Conservation (phyloP, 92 coral and sea anemone species). For the Zoanthus sansibaricus region DNA sequence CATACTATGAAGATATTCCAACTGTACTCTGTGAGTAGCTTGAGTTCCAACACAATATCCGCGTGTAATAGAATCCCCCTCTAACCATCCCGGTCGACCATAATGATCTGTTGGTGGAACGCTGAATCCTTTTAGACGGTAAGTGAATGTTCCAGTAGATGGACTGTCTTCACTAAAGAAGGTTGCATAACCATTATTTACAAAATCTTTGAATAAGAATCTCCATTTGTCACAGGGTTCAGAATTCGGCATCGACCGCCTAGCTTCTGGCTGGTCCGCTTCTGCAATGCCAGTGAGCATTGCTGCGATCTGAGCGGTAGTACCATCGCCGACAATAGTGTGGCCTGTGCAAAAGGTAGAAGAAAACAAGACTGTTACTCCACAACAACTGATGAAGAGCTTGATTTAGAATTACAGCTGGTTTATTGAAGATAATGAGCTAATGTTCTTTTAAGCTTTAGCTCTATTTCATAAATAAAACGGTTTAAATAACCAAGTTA, state of each 20-base stretch:
- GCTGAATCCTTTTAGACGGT: conserved; percentile 77
- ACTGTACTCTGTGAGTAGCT: conserved; percentile 68
- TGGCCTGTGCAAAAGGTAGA: conserved; percentile 37
- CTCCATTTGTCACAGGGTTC: conserved; percentile 72
- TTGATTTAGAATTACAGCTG: too few relatives aligned
- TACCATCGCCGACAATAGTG: conserved; percentile 84
- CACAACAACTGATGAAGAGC: too few relatives aligned
- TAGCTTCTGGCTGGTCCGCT: conserved; percentile 68
- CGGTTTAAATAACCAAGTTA: too few relatives aligned
- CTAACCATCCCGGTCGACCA: conserved; percentile 81
- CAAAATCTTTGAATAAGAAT: conserved; percentile 71
- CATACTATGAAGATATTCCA: conserved; percentile 67
- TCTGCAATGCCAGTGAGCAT: conserved; percentile 85
- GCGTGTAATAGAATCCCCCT: conserved; percentile 26
- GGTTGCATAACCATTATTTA: conserved; percentile 77
- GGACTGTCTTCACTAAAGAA: conserved; percentile 83
- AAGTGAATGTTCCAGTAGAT: conserved; percentile 68
- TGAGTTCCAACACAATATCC: conserved; percentile 67
- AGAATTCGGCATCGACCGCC: conserved; percentile 59
- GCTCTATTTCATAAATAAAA: too few relatives aligned
- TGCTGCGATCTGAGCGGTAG: conserved; percentile 78
- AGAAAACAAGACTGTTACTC: too few relatives aligned
- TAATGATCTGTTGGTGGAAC: conserved; percentile 86
- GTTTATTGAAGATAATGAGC: too few relatives aligned
- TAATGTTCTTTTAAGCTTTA: too few relatives aligned